Percentiles rank a stretch among this genome's conserved stretches.
These are phyloP conservation scores for Trissolcus basalis DNA, from an alignment of 1,140 invertebrate species.

Conservation along the genomic window DNA sequence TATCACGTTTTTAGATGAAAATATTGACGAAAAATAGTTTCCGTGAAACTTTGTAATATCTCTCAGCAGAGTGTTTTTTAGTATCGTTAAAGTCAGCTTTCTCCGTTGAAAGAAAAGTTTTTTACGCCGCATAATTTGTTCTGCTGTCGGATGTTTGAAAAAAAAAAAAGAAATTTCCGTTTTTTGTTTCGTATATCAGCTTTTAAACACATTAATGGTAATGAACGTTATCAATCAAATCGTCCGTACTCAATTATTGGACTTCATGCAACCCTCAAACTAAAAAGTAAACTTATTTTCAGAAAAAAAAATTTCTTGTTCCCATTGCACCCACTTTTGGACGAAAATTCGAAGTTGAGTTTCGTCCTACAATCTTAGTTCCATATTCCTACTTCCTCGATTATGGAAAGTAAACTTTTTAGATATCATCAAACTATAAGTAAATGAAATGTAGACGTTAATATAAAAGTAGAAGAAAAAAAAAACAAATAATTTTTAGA, in stretches of 20 bases:
- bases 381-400: too few species aligned
- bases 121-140: conserved; percentile 41
- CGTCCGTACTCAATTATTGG: background rate
- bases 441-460: too few species aligned
- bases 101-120: conserved; percentile 46
- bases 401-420: too few species aligned
- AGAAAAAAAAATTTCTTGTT: too few species aligned
- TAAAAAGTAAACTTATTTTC: too few species aligned
- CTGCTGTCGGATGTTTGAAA: conserved; percentile 19
- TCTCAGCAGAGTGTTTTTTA: conserved; percentile 31
- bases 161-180: conserved; percentile 18
- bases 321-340: too few species aligned
- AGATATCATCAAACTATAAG: too few species aligned
- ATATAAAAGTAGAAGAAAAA: too few species aligned
- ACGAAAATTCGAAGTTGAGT: too few species aligned
- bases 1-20: conserved; percentile 53
- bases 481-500: conserved; percentile 1
- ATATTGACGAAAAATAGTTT: conserved; percentile 52
- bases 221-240: conserved; percentile 21
- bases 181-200: conserved; percentile 40
- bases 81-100: conserved; percentile 44
- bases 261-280: too few species aligned
- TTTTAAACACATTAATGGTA: conserved; percentile 36
- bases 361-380: too few species aligned
- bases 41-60: conserved; percentile 43